phyloP scores from a whole-genome alignment of 2,113 vertebrate species.

The Cinclus cinclus region DNA sequence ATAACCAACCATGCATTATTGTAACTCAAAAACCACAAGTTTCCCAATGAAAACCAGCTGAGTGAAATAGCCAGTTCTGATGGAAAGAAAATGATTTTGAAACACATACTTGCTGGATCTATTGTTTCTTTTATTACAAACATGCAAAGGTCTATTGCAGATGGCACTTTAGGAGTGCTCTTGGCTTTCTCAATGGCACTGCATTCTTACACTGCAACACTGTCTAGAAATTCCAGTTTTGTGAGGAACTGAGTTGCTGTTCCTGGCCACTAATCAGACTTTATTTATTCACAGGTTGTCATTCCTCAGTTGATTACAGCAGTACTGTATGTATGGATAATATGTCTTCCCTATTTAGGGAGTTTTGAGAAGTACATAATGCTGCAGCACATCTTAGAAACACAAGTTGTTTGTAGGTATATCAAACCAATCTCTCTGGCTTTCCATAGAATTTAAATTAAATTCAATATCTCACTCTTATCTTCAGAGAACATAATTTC shows the following conservation, averaged over 20 bases:
- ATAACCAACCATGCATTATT: not conserved
- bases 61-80: not conserved
- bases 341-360: not conserved
- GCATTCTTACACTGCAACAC: not conserved
- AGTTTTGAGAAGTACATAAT: not conserved
- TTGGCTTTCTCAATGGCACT: not conserved
- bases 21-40: accelerated
- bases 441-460: constrained; percentile 12
- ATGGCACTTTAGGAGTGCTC: not conserved
- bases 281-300: not conserved
- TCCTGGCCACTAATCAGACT: not conserved
- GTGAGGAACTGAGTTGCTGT: not conserved
- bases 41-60: not conserved
- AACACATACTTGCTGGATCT: not conserved
- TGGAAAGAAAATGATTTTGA: not conserved
- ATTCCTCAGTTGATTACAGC: not conserved
- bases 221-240: not conserved
- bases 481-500: constrained; percentile 3
- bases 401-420: not conserved
- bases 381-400: not conserved
- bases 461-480: not conserved
- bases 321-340: not conserved
- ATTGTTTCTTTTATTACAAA: not conserved
- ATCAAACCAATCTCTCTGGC: not conserved
- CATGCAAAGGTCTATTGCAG: not conserved